A percentile compares a stretch with the other conserved stretches of the same genome.
These are phyloP conservation scores for Microcebus griseorufus DNA, from an alignment of 2,113 vertebrate genomes.

Conservation along the genomic window DNA sequence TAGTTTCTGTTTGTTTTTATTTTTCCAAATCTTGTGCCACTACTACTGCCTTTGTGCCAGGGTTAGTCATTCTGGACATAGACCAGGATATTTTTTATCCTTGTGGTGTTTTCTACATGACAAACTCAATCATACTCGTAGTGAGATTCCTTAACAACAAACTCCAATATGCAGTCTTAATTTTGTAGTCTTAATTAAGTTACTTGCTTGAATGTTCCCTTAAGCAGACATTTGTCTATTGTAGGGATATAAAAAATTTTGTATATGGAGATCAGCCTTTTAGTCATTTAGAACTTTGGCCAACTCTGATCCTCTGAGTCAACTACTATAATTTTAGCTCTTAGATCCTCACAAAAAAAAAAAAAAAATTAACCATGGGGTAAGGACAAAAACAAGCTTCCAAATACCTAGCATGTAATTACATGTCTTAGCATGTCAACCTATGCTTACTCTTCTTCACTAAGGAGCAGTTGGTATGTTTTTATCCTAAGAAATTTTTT, in stretches of 20 bases:
- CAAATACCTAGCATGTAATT: slow-evolving; percentile 73
- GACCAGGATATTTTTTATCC: not conserved
- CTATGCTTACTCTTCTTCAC: slow-evolving; percentile 69
- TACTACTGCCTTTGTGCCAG: not conserved
- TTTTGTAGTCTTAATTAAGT: not conserved
- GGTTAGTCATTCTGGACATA: not conserved
- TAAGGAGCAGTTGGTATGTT: slow-evolving; percentile 55
- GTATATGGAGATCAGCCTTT: not conserved
- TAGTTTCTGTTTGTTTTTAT: not conserved
- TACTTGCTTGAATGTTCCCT: not conserved
- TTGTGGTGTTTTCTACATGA: not conserved
- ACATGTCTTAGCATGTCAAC: slow-evolving; percentile 56
- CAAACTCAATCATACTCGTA: not conserved
- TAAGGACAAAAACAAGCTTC: slow-evolving; percentile 79
- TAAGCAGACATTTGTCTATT: not conserved
- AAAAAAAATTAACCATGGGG: slow-evolving; percentile 70
- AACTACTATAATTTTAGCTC: slow-evolving; percentile 78
- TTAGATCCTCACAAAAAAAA: slow-evolving; percentile 64
- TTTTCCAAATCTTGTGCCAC: not conserved
- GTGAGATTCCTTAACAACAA: not conserved
- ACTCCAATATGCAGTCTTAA: not conserved
- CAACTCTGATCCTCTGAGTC: slow-evolving; percentile 65
- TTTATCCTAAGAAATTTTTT: slow-evolving; percentile 61
- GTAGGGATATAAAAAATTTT: not conserved
- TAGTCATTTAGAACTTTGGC: not conserved